phyloP scores from a whole-genome alignment of 2,888 invertebrate species.

The Hartigia nigra region DNA sequence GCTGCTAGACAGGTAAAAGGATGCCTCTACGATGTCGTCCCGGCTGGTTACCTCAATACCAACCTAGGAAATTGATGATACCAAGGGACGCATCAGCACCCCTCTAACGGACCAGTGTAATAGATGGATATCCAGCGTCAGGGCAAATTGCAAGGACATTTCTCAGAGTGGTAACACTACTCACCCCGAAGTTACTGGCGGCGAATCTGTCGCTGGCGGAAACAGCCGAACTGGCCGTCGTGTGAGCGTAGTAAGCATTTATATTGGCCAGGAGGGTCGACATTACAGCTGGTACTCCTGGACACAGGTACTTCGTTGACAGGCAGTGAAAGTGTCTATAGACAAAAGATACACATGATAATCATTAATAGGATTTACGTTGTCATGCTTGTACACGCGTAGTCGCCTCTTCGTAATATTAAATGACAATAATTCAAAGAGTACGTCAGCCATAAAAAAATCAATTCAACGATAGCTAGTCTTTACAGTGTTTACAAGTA shows the following conservation, averaged over 20 bases:
- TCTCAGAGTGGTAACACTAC: constrained; percentile 54
- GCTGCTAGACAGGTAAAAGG: not conserved
- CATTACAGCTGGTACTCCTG: constrained; percentile 99
- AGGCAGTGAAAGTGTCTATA: constrained; percentile 97
- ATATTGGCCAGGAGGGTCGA: constrained; percentile 98
- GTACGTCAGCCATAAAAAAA: not conserved
- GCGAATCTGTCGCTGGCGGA: constrained; percentile 99
- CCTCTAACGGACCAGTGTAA: constrained; percentile 38
- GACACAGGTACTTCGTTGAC: constrained; percentile 97
- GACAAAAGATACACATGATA: not conserved
- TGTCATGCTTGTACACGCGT: not conserved
- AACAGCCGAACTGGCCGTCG: constrained; percentile 96
- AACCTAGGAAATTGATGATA: not conserved
- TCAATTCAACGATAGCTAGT: not conserved
- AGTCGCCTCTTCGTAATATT: not conserved
- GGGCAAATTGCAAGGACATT: constrained; percentile 50
- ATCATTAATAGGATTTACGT: not conserved
- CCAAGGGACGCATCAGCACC: not conserved
- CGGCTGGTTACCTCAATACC: not conserved
- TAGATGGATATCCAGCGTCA: constrained; percentile 38
- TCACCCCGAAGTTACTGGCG: constrained; percentile 99
- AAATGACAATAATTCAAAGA: not conserved
- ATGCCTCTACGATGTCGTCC: not conserved
- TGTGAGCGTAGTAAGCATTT: constrained; percentile 99
- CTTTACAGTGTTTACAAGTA: not conserved